Percentiles rank a stretch among this genome's conserved stretches.
Conservation (phyloP, 2,797 vertebrate genomes). For the Semotilus atromaculatus region DNA sequence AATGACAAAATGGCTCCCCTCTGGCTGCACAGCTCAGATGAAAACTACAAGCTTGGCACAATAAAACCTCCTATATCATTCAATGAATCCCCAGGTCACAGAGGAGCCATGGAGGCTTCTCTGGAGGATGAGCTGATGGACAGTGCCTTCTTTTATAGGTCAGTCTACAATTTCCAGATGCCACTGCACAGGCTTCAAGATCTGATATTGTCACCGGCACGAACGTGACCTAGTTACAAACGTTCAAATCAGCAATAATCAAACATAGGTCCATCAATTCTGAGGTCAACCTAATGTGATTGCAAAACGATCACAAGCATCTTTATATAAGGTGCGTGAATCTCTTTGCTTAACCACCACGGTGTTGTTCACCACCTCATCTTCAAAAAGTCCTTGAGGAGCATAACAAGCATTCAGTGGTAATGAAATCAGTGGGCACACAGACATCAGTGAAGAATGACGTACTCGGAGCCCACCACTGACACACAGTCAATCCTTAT, state of each 20-base stretch:
- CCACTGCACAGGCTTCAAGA: constrained; percentile 5
- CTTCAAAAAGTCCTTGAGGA: constrained; percentile 59
- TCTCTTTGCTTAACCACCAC: constrained; percentile 42
- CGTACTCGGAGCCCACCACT: constrained; percentile 52
- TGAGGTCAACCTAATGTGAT: constrained; percentile 39
- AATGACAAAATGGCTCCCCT: constrained; percentile 58
- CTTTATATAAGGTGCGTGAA: constrained; percentile 37
- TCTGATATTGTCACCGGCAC: neutral
- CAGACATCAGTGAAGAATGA: constrained; percentile 58
- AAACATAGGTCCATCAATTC: constrained; percentile 25
- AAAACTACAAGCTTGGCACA: constrained; percentile 62
- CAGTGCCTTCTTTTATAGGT: constrained; percentile 37
- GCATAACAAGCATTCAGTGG: constrained; percentile 58
- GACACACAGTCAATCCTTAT: constrained; percentile 68
- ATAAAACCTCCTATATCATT: constrained; percentile 66
- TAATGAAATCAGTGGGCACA: constrained; percentile 63
- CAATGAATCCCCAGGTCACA: constrained; percentile 55
- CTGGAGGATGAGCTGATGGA: constrained; percentile 51
- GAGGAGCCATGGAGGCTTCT: constrained; percentile 46
- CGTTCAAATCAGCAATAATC: neutral
- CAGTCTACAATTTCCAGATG: constrained; percentile 42
- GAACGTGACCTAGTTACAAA: constrained; percentile 27
- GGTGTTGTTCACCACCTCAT: constrained; percentile 53
- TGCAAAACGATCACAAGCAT: constrained; percentile 13
- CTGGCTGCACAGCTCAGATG: constrained; percentile 57